phyloP scores from a whole-genome alignment of 2,888 invertebrate genomes.

The Liopterus haemorrhoidalis region DNA sequence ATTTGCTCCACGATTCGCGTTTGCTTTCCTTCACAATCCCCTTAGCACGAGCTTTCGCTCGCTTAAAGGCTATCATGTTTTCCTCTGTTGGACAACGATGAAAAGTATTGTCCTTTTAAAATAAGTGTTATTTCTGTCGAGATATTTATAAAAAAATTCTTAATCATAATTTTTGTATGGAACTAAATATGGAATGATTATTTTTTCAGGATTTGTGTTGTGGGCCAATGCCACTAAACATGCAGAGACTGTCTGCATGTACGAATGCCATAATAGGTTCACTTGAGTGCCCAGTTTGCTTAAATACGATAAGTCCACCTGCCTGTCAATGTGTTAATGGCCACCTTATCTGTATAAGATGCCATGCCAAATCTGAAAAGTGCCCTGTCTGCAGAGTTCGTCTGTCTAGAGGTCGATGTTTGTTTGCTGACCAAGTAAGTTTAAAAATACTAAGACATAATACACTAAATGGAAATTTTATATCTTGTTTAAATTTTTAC shows the following conservation, averaged over 20 bases:
- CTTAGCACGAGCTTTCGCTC: too few relatives aligned
- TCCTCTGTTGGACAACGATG: too few relatives aligned
- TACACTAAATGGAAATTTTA: neutral
- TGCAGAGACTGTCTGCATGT: slow-evolving; percentile 50
- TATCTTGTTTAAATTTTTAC: too few relatives aligned
- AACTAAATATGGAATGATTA: neutral
- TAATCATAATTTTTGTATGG: neutral
- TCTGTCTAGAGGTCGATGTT: slow-evolving; percentile 48
- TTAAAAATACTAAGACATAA: neutral
- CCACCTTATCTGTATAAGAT: slow-evolving; percentile 57
- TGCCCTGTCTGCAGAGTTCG: slow-evolving; percentile 60
- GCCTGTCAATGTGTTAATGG: slow-evolving; percentile 61
- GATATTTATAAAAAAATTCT: neutral
- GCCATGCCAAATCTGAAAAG: slow-evolving; percentile 53
- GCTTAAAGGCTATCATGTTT: too few relatives aligned
- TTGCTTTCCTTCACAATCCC: too few relatives aligned
- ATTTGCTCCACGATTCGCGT: too few relatives aligned
- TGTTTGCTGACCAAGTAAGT: slow-evolving; percentile 50
- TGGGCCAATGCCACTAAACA: slow-evolving; percentile 52
- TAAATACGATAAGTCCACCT: slow-evolving; percentile 57
- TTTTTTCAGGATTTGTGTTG: slow-evolving; percentile 47
- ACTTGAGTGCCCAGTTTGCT: slow-evolving; percentile 61
- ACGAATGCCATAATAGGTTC: slow-evolving; percentile 49
- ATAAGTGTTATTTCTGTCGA: too few relatives aligned
- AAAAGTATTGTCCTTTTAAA: too few relatives aligned